Percentiles rank a stretch among this genome's conserved stretches.
Evolutionary conservation across 2,797 vertebrate genomes (phyloP).

Genomic region (Scolopax rusticola): DNA sequence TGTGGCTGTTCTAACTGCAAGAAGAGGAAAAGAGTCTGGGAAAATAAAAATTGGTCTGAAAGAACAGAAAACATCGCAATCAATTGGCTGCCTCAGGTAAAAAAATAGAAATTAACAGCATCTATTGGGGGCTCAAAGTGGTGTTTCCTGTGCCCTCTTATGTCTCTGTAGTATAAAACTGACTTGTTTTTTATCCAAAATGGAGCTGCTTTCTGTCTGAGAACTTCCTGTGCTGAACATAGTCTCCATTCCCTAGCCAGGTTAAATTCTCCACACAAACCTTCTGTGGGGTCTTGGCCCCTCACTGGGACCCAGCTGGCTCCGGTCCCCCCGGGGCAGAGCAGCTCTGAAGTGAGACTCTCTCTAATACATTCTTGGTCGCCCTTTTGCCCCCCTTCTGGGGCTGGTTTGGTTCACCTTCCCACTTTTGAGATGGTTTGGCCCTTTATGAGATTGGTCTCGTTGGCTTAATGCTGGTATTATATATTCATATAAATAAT

Average conservation of each 20-base stretch:
- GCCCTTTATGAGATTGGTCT: background rate
- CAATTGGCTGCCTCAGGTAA: background rate
- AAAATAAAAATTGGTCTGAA: background rate
- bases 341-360: background rate
- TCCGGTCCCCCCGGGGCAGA: accelerated
- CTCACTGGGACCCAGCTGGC: background rate
- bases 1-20: background rate
- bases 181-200: background rate
- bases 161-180: background rate
- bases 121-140: background rate
- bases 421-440: background rate
- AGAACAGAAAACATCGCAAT: background rate
- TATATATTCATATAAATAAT: background rate
- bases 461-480: background rate
- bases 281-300: background rate
- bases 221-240: background rate
- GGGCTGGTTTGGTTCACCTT: background rate
- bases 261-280: accelerated
- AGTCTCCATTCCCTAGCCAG: background rate
- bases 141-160: background rate
- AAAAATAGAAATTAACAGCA: background rate
- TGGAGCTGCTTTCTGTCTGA: background rate
- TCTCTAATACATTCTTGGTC: too few relatives aligned
- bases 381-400: background rate
- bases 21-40: background rate